Base-by-base conservation (phyloP, 2,797 vertebrate genomes). In the Pagetopsis macropterus region DNA sequence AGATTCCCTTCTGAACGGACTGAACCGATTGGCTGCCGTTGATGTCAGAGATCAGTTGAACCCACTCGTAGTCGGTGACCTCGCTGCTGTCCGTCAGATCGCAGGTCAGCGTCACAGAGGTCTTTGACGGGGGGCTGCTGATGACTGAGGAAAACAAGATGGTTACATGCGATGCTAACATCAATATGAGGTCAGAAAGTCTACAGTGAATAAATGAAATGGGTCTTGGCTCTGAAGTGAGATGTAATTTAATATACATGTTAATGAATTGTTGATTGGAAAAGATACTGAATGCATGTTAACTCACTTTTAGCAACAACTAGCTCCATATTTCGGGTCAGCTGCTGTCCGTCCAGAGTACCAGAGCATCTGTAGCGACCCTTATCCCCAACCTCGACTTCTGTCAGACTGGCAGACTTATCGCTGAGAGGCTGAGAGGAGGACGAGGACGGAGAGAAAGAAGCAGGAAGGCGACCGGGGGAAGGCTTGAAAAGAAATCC, bases 301-400 rank as follows among this genome's bases (percentile, higher is more conserved):
- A 52, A 16, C 86, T 84, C 64, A 95, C 95, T 85, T 87, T 79
- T 88, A 54, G 93, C 86, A 10, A 91, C 82, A 0, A 95, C 87
- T 0, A 95, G 92, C 81, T 87, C 75, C 75, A 95, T 74, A 1
- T 17, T 70, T 50, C 93, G 86, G 52, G 68, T 51, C 50, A 94
- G 46, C 23, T 0, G 70, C 5, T 45, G 66, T 23, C 58, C 66
- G 8, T 44, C 5, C 0, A 86, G 27, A 0, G 17, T 57, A 16
- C 84, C 94, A 0, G 84, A 87, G 84, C 94, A 95, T 58, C 27
- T 74, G 81, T 95, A 95, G 11, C 1, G 64, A 15, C 94, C 94
- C 19, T 60, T 71, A 16, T 94, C 91, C 68, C 70, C 84, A 1
- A 77, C 48, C 15, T 50, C 50, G 27, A 94, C 93, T 44, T 80